Conservation (phyloP, 2,888 invertebrate species). For the Ypsolopha scabrella region DNA sequence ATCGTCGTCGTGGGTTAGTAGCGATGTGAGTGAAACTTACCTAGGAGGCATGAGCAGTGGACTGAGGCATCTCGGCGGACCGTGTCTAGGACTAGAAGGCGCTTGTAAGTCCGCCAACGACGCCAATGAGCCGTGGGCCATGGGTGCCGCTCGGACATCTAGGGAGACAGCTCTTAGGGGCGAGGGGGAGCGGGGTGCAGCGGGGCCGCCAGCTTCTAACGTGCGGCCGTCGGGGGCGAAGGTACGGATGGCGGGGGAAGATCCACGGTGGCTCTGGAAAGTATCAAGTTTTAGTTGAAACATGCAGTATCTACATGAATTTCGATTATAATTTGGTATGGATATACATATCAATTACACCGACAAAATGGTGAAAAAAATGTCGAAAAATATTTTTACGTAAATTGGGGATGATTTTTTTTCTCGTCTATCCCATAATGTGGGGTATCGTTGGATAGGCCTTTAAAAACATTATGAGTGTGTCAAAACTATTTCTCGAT, state of each 20-base stretch:
- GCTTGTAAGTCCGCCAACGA: conserved; percentile 70
- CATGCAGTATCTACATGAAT: too few species aligned
- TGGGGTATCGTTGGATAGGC: too few species aligned
- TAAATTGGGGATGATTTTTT: too few species aligned
- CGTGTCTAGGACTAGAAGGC: conserved; percentile 52
- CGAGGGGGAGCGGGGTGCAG: conserved; percentile 80
- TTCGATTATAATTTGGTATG: too few species aligned
- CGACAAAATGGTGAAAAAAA: too few species aligned
- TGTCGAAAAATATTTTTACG: too few species aligned
- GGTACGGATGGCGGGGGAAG: conserved; percentile 86
- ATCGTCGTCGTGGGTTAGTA: too few species aligned
- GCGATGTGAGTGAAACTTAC: conserved; percentile 17
- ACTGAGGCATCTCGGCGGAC: conserved; percentile 75
- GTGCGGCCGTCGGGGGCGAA: conserved; percentile 86
- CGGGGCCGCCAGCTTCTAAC: conserved; percentile 59
- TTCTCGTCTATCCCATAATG: too few species aligned
- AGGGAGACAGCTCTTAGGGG: conserved; percentile 83
- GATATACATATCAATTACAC: too few species aligned
- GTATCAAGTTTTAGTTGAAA: neutral
- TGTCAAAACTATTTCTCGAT: too few species aligned
- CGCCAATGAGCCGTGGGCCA: conserved; percentile 79
- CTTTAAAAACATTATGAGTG: too few species aligned
- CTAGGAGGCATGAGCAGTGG: conserved; percentile 83
- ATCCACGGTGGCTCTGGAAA: conserved; percentile 78
- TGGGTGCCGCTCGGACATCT: conserved; percentile 79